phyloP scores from a whole-genome alignment of 2,797 vertebrate genomes.

The Aldrovandia affinis region DNA sequence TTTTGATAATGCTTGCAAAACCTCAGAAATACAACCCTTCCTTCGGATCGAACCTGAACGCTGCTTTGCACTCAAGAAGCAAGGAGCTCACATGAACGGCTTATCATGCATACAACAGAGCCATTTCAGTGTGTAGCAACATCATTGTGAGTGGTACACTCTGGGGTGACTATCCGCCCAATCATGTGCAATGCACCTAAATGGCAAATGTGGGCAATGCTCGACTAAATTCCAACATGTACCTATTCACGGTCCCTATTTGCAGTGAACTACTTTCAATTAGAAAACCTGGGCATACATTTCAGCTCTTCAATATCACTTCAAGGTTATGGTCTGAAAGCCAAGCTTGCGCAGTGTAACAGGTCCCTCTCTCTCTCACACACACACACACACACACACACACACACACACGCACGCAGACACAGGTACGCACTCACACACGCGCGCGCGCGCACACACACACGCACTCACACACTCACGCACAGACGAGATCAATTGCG shows the following conservation, averaged over 20 bases:
- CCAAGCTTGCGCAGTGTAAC: conserved; percentile 16
- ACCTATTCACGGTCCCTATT: neutral
- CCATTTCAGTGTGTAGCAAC: neutral
- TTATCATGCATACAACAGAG: neutral
- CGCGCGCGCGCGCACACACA: neutral
- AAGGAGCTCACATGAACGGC: neutral
- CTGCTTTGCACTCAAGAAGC: neutral
- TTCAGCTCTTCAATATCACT: conserved; percentile 2
- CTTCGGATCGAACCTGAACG: neutral
- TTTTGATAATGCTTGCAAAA: neutral
- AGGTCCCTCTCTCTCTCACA: neutral
- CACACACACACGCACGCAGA: conserved; percentile 6
- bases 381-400: neutral
- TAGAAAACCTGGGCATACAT: neutral
- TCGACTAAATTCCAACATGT: neutral
- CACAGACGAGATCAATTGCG: conserved; percentile 15
- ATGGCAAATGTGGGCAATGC: neutral
- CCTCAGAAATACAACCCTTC: neutral
- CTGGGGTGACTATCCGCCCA: neutral
- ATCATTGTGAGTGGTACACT: neutral
- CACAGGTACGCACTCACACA: neutral
- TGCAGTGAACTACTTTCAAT: neutral
- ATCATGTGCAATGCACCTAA: neutral
- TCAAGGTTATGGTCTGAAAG: conserved; percentile 19
- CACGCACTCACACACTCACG: neutral